phyloP scores from a whole-genome alignment of 1,140 invertebrate species.

The Drosophila orena region DNA sequence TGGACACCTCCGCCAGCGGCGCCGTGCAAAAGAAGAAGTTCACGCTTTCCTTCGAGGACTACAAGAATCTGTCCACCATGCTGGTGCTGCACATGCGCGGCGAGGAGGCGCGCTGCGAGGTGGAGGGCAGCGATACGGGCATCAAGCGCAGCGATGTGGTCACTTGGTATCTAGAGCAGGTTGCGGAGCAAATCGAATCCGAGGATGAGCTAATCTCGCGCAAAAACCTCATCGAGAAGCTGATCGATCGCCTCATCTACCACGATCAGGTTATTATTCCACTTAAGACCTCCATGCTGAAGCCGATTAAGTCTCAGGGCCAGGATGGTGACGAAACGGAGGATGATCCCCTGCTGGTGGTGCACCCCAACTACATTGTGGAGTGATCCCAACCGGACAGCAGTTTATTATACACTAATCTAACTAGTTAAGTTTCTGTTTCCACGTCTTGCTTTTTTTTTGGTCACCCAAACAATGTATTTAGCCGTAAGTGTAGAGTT shows the following conservation, averaged over 20 bases:
- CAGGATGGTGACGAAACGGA: conserved; percentile 86
- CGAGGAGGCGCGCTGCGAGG: conserved; percentile 90
- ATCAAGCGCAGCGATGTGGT: conserved; percentile 93
- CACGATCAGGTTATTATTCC: conserved; percentile 96
- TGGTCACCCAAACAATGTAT: conserved; percentile 3
- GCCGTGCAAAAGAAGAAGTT: conserved; percentile 91
- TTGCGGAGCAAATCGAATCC: conserved; percentile 94
- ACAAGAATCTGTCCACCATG: conserved; percentile 96
- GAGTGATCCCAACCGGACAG: conserved; percentile 85
- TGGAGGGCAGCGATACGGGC: conserved; percentile 88
- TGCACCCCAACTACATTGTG: conserved; percentile 98
- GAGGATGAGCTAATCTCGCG: conserved; percentile 96
- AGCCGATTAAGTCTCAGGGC: conserved; percentile 85
- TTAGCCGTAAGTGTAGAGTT: conserved; percentile 21
- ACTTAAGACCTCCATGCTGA: conserved; percentile 89
- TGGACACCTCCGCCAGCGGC: conserved; percentile 33
- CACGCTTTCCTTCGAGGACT: conserved; percentile 97
- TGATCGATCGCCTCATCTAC: conserved; percentile 96
- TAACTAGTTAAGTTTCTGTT: conserved; percentile 13
- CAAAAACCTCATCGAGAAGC: conserved; percentile 97
- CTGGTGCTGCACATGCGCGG: conserved; percentile 94
- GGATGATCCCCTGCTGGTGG: conserved; percentile 95
- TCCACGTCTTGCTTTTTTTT: conserved; percentile 16
- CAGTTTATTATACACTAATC: neutral
- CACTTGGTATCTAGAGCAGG: conserved; percentile 97